A percentile compares a stretch with the other conserved stretches of the same genome.
These are phyloP conservation scores for Notiomystis cincta DNA, from an alignment of 2,113 vertebrate species.

Conservation along the genomic window DNA sequence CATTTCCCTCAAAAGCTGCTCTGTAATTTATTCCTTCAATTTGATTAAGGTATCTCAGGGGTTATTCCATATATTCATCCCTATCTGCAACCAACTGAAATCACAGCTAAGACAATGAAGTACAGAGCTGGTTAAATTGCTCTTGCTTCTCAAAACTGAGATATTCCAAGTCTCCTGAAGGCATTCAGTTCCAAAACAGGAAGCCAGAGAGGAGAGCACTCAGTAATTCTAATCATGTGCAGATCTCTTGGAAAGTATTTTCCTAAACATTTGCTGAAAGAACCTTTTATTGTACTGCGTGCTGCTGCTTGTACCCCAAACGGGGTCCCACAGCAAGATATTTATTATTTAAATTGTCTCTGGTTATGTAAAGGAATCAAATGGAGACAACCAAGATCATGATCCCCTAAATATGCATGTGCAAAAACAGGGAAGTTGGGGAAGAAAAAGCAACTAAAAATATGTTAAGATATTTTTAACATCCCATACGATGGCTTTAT, in stretches of 20 bases:
- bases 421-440: background rate
- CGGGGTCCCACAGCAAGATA: background rate
- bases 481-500: background rate
- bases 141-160: slow-evolving; percentile 73
- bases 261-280: slow-evolving; percentile 79
- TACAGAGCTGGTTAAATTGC: slow-evolving; percentile 77
- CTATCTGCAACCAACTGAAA: background rate
- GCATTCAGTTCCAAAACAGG: slow-evolving; percentile 88
- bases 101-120: slow-evolving; percentile 23
- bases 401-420: background rate
- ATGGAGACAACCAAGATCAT: background rate
- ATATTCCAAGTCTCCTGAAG: slow-evolving; percentile 77
- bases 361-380: background rate
- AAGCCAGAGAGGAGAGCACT: slow-evolving; percentile 82
- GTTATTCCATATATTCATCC: background rate
- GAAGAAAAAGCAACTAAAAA: background rate
- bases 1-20: slow-evolving; percentile 24
- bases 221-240: slow-evolving; percentile 81
- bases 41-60: background rate
- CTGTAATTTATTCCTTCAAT: background rate
- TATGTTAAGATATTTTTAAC: background rate
- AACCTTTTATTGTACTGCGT: slow-evolving; percentile 47
- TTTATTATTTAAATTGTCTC: background rate
- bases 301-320: slow-evolving; percentile 44
- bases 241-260: slow-evolving; percentile 86